phyloP scores from a whole-genome alignment of 2,888 invertebrate species.

The Lacanobia oleracea region DNA sequence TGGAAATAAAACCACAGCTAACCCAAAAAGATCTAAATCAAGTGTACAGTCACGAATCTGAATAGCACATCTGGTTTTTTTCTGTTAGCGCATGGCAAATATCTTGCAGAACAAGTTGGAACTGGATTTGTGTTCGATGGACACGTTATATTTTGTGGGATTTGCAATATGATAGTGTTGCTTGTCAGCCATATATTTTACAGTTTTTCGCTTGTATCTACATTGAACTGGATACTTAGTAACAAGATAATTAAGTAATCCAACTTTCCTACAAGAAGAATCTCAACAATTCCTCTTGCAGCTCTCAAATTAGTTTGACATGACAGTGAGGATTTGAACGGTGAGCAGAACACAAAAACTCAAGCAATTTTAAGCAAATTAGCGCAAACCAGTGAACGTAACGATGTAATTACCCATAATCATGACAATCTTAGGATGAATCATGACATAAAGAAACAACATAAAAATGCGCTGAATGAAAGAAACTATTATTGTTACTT shows the following conservation, averaged over 20 bases:
- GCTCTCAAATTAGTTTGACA: background rate
- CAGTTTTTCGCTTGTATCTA: background rate
- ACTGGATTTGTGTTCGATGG: constrained; percentile 32
- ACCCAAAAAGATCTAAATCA: background rate
- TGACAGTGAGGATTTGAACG: background rate
- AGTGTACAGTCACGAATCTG: constrained; percentile 44
- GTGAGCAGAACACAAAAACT: constrained; percentile 19
- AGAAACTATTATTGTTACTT: constrained; percentile 2
- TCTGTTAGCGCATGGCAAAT: background rate
- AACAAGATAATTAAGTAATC: background rate
- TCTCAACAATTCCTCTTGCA: background rate
- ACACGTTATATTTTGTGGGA: constrained; percentile 14
- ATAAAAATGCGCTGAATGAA: constrained; percentile 2
- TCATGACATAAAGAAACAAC: constrained; percentile 5
- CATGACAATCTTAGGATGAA: constrained; percentile 22
- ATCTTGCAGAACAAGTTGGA: constrained; percentile 17
- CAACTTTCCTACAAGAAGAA: background rate
- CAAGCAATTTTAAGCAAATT: constrained; percentile 34
- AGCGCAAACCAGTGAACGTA: constrained; percentile 16
- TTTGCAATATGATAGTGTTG: constrained; percentile 14
- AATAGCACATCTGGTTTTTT: constrained; percentile 33
- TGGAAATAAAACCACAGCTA: constrained; percentile 9
- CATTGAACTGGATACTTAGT: background rate
- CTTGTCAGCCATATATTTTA: background rate
- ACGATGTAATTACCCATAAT: constrained; percentile 17